Evolutionary conservation across 2,797 vertebrate species (phyloP).

Genomic region (Gymnopithys bicolor): DNA sequence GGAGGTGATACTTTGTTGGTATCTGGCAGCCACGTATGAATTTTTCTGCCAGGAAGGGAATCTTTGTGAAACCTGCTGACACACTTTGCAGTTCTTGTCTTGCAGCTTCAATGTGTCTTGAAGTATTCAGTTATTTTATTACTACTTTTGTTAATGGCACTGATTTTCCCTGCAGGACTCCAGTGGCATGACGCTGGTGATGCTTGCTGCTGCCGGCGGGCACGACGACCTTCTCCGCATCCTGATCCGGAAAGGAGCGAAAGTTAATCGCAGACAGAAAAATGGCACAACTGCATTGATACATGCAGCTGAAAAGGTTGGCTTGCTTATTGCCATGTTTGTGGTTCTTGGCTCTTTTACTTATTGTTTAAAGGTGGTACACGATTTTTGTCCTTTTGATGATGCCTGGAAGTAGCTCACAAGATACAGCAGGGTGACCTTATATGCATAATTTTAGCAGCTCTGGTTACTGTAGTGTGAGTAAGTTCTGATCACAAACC

Average conservation of each 20-base stretch:
- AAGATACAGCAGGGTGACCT: not conserved
- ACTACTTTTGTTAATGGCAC: not conserved
- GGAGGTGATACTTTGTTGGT: not conserved
- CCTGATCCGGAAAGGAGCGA: constrained; percentile 92
- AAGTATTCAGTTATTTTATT: not conserved
- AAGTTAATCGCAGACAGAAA: constrained; percentile 91
- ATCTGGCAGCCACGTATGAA: not conserved
- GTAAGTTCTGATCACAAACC: not conserved
- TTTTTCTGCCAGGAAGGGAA: not conserved
- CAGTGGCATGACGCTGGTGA: constrained; percentile 94
- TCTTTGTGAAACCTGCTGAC: not conserved
- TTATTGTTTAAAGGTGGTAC: not conserved
- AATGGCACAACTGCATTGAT: constrained; percentile 96
- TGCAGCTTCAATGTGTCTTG: not conserved
- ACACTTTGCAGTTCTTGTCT: not conserved
- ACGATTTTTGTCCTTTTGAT: not conserved
- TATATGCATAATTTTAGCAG: not conserved
- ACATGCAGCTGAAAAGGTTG: constrained; percentile 96
- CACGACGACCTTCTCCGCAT: constrained; percentile 94
- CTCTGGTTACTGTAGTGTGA: not conserved
- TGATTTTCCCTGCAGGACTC: constrained; percentile 83
- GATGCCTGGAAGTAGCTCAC: not conserved
- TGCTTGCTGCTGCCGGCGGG: constrained; percentile 94
- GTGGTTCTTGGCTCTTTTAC: not conserved
- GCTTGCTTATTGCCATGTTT: not conserved